phyloP scores from a whole-genome alignment of 2,888 invertebrate genomes.

The Gonocerus acuteangulatus region DNA sequence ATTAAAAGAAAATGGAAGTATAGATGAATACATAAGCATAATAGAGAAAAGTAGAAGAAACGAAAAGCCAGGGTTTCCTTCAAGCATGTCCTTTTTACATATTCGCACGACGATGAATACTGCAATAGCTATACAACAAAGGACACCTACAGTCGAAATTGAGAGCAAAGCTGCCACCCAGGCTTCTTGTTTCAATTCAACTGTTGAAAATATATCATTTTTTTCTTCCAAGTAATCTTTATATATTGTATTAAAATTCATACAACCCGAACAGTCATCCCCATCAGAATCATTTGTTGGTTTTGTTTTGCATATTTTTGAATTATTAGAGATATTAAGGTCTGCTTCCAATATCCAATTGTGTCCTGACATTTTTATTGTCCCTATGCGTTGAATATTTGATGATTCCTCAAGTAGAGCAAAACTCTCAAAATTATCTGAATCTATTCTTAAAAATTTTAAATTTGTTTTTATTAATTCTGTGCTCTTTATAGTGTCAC shows the following conservation, averaged over 20 bases:
- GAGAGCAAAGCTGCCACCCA: constrained; percentile 60
- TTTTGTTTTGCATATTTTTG: constrained; percentile 26
- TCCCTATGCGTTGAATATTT: constrained; percentile 23
- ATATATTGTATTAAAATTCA: constrained; percentile 32
- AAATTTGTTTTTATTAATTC: constrained; percentile 15
- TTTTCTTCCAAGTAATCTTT: constrained; percentile 27
- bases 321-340: constrained; percentile 8
- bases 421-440: constrained; percentile 29
- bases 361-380: constrained; percentile 22
- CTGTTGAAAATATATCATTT: neutral
- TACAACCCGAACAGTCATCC: constrained; percentile 34
- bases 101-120: constrained; percentile 58
- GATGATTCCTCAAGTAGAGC: constrained; percentile 26
- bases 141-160: constrained; percentile 56
- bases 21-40: constrained; percentile 44
- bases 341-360: constrained; percentile 26
- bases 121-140: constrained; percentile 57
- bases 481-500: constrained; percentile 6
- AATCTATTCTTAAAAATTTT: constrained; percentile 23
- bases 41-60: constrained; percentile 46
- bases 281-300: constrained; percentile 32
- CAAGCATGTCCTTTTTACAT: constrained; percentile 56
- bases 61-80: constrained; percentile 56
- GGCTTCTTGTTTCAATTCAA: constrained; percentile 40
- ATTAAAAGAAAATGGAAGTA: constrained; percentile 45